Base-by-base conservation (phyloP, 2,113 vertebrate species). In the Planiliza haematocheilus region DNA sequence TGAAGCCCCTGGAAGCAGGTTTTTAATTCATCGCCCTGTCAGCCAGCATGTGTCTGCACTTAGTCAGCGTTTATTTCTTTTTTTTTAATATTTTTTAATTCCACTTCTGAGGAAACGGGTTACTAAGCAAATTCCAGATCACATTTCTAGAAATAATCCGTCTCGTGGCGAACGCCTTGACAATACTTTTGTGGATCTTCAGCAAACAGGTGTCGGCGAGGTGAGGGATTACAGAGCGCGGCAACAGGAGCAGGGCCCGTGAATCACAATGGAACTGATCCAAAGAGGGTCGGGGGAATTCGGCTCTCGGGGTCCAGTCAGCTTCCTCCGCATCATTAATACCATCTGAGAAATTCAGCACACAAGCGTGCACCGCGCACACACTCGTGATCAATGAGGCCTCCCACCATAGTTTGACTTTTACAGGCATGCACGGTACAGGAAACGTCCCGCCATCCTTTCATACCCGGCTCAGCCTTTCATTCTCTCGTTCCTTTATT, bases 131-230 rank as follows among this genome's bases (percentile, higher is more conserved):
- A 82, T 80, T 80, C 4, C 61, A 24, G 64, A 67, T 83, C 70
- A 17, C 69, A 37, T 64, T 74, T 62, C 56, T 16, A 21, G 42
- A 70, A 79, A 75, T 75, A 51, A 73, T 50, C 36, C 48, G 10
- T 80, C 79, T 86, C 82, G 57, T 73, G 68, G 70, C 69, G 46
- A 74, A 73, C 80, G 76, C 72, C 73, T 70, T 82, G 84, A 63
- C 80, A 50, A 45, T 74, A 38, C 56, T 72, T 67, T 34, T 46
- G 85, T 51, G 63, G 69, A 67, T 75, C 79, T 13, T 67, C 76
- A 70, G 79, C 85, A 74, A 84, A 85, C 88, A 87, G 83, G 86
- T 90, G 86, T 89, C 85, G 10, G 68, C 24, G 46, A 53, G 52
- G 67, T 78, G 79, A 84, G 76, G 79, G 86, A 88, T 86, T 71